A percentile compares a stretch with the other conserved stretches of the same genome.
Conservation (phyloP, 64 coral and sea anemone species). For the Dendronephthya gigantea region DNA sequence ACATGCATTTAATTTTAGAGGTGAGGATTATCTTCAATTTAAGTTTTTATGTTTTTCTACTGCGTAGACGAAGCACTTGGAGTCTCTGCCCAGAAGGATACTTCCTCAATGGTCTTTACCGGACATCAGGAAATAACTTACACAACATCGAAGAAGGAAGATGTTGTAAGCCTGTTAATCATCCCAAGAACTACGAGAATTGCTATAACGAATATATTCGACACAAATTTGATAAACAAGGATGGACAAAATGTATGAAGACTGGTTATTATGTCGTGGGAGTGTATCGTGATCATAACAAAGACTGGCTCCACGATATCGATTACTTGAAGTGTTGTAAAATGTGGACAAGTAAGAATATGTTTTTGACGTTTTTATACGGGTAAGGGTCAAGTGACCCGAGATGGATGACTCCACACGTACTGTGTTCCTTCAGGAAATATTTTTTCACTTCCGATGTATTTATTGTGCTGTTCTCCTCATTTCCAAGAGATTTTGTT, state of each 20-base stretch:
- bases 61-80: not conserved
- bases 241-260: slow-evolving; percentile 12
- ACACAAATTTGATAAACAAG: slow-evolving; percentile 4
- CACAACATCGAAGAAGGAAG: slow-evolving; percentile 31
- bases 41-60: not conserved
- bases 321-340: slow-evolving; percentile 1
- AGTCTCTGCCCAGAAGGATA: not conserved
- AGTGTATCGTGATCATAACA: not conserved
- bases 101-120: slow-evolving; percentile 24
- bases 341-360: not conserved
- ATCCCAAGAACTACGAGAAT: not conserved
- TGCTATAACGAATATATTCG: not conserved
- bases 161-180: slow-evolving; percentile 14
- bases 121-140: not conserved
- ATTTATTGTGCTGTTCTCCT: too few species aligned
- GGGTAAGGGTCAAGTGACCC: too few species aligned
- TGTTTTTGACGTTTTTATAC: not conserved
- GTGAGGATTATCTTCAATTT: not conserved
- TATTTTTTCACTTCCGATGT: too few species aligned
- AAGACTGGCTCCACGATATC: not conserved
- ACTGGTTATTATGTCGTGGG: not conserved
- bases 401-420: too few species aligned
- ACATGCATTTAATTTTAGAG: too few species aligned
- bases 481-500: too few species aligned
- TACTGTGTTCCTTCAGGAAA: too few species aligned